These are phyloP conservation scores for Cepphus grylle DNA, from an alignment of 2,113 vertebrate genomes.

Conservation along the genomic window DNA sequence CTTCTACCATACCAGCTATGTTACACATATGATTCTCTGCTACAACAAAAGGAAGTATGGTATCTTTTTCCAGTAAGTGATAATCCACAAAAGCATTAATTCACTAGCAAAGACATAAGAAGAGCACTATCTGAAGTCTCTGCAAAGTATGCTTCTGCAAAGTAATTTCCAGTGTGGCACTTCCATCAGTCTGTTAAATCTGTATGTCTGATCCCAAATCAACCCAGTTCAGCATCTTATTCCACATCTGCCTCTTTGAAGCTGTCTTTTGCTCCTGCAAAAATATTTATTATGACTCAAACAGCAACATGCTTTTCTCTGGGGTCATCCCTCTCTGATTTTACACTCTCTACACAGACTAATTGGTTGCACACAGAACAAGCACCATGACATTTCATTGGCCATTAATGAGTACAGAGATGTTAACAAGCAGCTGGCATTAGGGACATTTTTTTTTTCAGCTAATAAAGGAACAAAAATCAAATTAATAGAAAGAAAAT, in stretches of 20 bases:
- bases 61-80: background rate
- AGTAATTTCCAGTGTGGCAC: background rate
- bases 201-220: background rate
- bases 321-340: constrained; percentile 49
- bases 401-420: constrained; percentile 12
- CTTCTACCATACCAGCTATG: background rate
- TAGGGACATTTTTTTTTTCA: background rate
- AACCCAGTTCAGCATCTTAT: background rate
- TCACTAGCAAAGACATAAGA: background rate
- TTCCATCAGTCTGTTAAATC: background rate
- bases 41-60: background rate
- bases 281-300: constrained; percentile 66
- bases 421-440: background rate
- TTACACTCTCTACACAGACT: constrained; percentile 21
- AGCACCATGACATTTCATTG: background rate
- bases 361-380: constrained; percentile 36
- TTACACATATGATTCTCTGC: background rate
- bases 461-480: background rate
- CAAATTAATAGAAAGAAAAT: background rate
- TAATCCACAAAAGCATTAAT: background rate
- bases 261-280: constrained; percentile 23
- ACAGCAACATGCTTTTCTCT: constrained; percentile 42
- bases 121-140: background rate
- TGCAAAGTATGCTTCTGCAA: background rate
- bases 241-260: constrained; percentile 58